phyloP scores from a whole-genome alignment of 1,140 invertebrate genomes.

The Melitaea cinxia region DNA sequence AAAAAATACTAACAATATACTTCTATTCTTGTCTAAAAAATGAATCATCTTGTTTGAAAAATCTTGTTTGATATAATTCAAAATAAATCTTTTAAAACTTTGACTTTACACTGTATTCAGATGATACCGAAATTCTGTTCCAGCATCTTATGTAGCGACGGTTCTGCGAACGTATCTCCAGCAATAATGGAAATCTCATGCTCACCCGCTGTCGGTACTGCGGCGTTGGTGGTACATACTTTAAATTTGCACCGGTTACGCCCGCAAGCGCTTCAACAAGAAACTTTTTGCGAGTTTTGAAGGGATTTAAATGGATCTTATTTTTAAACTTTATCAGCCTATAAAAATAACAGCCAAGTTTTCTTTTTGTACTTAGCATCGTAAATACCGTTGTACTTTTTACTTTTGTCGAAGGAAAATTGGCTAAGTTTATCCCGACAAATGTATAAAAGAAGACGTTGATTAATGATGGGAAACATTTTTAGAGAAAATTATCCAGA shows the following conservation, averaged over 20 bases:
- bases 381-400: conserved; percentile 11
- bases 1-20: too few species aligned
- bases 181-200: conserved; percentile 73
- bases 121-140: conserved; percentile 1
- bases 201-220: conserved; percentile 60
- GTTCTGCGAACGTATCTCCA: neutral
- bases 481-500: neutral
- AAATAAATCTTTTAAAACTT: conserved; percentile 36
- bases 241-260: conserved; percentile 61
- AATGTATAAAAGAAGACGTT: neutral
- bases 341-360: conserved; percentile 10
- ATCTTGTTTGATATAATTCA: too few species aligned
- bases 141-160: conserved; percentile 3
- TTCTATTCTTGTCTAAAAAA: too few species aligned
- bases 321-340: conserved; percentile 14
- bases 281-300: conserved; percentile 60
- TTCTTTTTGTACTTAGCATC: conserved; percentile 3
- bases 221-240: conserved; percentile 52
- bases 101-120: neutral
- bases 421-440: neutral
- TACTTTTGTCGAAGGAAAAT: neutral
- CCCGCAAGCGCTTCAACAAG: conserved; percentile 50
- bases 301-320: conserved; percentile 57
- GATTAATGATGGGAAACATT: neutral
- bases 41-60: too few species aligned